Conservation (phyloP, 2,113 vertebrate species). For the Tetraodon nigroviridis region DNA sequence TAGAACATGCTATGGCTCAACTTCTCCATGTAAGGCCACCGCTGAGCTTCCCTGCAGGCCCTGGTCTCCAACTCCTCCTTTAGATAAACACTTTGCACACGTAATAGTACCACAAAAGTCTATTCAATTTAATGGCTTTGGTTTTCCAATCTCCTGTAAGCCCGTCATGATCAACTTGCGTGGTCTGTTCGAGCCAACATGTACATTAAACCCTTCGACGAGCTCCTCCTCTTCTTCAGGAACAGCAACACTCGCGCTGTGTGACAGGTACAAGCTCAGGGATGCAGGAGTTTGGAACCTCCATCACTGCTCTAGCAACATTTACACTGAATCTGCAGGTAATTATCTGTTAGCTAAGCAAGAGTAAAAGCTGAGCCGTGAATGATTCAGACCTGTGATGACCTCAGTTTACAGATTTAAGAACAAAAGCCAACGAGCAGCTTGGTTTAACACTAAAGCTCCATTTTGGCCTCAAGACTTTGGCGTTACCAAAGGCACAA, state of each 20-base stretch:
- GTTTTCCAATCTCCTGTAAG: background rate
- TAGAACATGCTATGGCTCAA: conserved; percentile 13
- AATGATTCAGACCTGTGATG: background rate
- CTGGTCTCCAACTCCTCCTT: background rate
- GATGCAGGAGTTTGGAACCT: too few species aligned
- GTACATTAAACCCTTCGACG: too few species aligned
- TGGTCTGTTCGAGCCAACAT: background rate
- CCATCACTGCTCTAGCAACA: too few species aligned
- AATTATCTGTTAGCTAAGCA: background rate
- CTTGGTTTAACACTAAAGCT: too few species aligned
- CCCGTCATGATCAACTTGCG: background rate
- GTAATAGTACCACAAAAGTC: background rate
- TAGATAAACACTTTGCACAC: background rate
- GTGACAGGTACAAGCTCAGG: too few species aligned
- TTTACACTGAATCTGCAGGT: too few species aligned
- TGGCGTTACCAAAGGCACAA: too few species aligned
- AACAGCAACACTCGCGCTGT: too few species aligned
- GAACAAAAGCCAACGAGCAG: too few species aligned
- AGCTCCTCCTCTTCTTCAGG: too few species aligned
- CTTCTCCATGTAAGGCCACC: conserved; percentile 36
- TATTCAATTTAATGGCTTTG: background rate
- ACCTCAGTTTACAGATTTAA: background rate
- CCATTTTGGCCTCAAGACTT: too few species aligned
- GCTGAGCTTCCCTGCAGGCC: background rate
- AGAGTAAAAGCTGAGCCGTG: background rate